A percentile compares a stretch with the other conserved stretches of the same genome.
Conservation (phyloP, 2,113 vertebrate genomes). For the Sus scrofa region T2T-Sscrofa CM000819.6:10001001-10001500, state of each 20-base stretch:
- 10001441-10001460: neutral
- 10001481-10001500: slow-evolving; percentile 77
- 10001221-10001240: neutral
- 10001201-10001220: neutral
- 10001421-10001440: neutral
- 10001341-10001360: neutral
- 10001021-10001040: neutral
- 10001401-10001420: neutral
- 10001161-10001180: accelerated
- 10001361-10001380: neutral
- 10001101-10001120: neutral
- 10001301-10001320: neutral
- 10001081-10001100: neutral
- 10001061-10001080: neutral
- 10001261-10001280: neutral
- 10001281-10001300: neutral
- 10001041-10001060: neutral
- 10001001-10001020: accelerated
- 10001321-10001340: neutral
- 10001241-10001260: neutral
- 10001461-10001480: slow-evolving; percentile 54
- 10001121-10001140: neutral
- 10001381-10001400: neutral
- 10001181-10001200: neutral
- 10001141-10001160: neutral